Base-by-base conservation (phyloP, 2,797 vertebrate genomes). In the Enteromius thamalakanensis region DNA sequence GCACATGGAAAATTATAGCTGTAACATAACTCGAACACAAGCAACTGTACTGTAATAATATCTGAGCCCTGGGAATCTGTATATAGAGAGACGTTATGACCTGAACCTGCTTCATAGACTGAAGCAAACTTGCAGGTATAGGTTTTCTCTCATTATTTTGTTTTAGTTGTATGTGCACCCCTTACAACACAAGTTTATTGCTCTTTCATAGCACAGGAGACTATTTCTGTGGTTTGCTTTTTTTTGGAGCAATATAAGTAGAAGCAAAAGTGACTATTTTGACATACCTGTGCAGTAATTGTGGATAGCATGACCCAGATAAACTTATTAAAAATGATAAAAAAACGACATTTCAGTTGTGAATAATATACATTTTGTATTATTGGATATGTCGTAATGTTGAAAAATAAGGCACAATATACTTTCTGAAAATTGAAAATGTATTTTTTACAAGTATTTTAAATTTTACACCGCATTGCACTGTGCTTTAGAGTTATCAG, bases 1-100 rank as follows among this genome's bases (percentile, higher is more conserved):
- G 53, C 37, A n/a, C 76, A 71, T 84, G 74, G 68, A 75, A 74
- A 77, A 79, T 76, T 76, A 81, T 62, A 19, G 32, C 72, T 72
- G 67, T 77, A 60, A 79, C 32, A 51, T 76, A 19, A n/a, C 47
- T 60, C 26, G 10, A 70, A 49, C 67, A 75, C 49, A 83, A 51
- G 32, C 70, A 81, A 49, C n/a, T 40, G 45, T 49, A 49, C 80
- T 64, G n/a, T 37, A 65, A 65, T 81, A 62, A 65, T 74, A 72
- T 62, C 68, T 49, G 26, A 15, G 67, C 51, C 70, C 40, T 15
- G 37, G 67, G 19, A 71, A 62, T 72, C 8, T 62, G 40, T 62
- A 17, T 37, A 17, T 23, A 69, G 26, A 60, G 11, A 60, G 55
- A 70, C 9, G 6, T 29, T 19, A 79, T 37, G 34, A 21, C 65